Conservation (phyloP, 2,113 vertebrate genomes). For the Lophura nycthemera region DNA sequence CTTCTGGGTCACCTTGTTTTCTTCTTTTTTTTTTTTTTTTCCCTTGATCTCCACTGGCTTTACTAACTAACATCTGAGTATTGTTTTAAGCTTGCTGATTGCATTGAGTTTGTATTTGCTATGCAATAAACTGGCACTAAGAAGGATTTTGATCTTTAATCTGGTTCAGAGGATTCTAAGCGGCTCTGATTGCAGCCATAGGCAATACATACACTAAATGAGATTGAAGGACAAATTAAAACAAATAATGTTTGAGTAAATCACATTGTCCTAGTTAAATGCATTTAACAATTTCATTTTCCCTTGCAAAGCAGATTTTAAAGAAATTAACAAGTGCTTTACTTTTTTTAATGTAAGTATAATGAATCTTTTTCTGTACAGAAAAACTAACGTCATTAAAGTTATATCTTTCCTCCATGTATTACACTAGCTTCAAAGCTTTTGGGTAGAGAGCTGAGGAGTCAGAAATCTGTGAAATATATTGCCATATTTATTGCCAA, state of each 20-base stretch:
- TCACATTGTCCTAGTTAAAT: constrained; percentile 67
- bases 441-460: neutral
- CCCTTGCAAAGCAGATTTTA: constrained; percentile 57
- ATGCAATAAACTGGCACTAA: constrained; percentile 72
- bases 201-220: constrained; percentile 70
- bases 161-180: constrained; percentile 73
- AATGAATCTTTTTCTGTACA: constrained; percentile 21
- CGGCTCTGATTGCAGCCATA: constrained; percentile 69
- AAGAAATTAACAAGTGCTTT: constrained; percentile 58
- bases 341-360: constrained; percentile 17
- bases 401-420: neutral
- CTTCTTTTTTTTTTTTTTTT: constrained; percentile 11
- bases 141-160: constrained; percentile 80
- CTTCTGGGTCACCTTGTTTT: constrained; percentile 74
- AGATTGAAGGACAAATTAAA: constrained; percentile 77
- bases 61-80: constrained; percentile 53
- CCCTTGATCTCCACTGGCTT: constrained; percentile 63
- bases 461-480: constrained; percentile 38
- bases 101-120: constrained; percentile 71
- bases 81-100: constrained; percentile 72
- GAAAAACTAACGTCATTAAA: neutral
- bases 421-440: constrained; percentile 20
- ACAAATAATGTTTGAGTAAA: constrained; percentile 75
- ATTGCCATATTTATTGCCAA: neutral
- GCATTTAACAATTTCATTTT: constrained; percentile 65